These are phyloP conservation scores for Oostethus manadensis DNA, from an alignment of 2,113 vertebrate species.

Conservation along the genomic window DNA sequence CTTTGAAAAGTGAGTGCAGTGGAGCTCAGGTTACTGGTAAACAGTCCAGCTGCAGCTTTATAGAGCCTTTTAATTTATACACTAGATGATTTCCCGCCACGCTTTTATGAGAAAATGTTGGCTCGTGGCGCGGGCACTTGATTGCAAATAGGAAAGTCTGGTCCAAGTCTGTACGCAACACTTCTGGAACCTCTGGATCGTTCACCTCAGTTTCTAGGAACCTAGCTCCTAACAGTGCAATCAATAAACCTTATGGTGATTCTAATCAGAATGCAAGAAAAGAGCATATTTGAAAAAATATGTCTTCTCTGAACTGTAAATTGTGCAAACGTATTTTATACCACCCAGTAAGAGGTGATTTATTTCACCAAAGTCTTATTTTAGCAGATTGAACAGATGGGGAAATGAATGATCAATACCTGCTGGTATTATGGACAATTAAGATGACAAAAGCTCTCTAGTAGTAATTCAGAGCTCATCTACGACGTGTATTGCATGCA, in stretches of 20 bases:
- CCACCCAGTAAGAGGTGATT: too few species aligned
- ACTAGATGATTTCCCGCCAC: too few species aligned
- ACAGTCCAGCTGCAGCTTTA: too few species aligned
- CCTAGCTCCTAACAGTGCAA: conserved; percentile 43
- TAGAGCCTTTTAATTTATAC: too few species aligned
- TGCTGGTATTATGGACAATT: background rate
- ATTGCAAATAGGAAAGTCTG: conserved; percentile 50
- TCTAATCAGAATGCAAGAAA: conserved; percentile 18
- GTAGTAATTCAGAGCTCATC: background rate
- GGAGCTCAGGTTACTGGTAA: background rate
- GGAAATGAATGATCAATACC: background rate
- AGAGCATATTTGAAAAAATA: conserved; percentile 8
- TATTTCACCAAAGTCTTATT: background rate
- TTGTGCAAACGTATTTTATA: conserved; percentile 4
- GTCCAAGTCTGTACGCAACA: conserved; percentile 25
- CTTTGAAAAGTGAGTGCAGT: background rate
- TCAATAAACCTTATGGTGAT: conserved; percentile 41
- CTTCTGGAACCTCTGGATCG: conserved; percentile 22
- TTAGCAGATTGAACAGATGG: conserved; percentile 21
- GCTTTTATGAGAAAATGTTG: too few species aligned
- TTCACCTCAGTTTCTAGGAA: conserved; percentile 34
- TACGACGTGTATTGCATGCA: background rate
- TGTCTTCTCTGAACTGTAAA: conserved; percentile 1
- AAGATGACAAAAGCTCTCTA: background rate
- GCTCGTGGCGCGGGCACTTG: conserved; percentile 46